Evolutionary conservation across 2,888 invertebrate genomes (phyloP).

Genomic region (Drosophila setosimentum): DNA sequence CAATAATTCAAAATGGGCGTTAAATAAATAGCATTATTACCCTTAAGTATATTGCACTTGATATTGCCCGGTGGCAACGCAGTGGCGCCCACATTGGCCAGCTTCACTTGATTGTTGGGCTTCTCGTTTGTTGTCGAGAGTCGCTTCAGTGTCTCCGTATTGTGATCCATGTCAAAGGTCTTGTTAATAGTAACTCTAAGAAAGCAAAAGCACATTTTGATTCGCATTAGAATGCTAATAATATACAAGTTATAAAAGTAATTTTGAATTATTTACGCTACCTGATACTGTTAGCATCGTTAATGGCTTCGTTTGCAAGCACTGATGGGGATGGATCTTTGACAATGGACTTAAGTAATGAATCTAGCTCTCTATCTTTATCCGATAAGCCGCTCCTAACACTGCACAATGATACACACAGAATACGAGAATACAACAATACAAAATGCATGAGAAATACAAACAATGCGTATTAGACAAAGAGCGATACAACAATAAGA

Average conservation of each 20-base stretch:
- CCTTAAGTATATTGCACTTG: conserved; percentile 97
- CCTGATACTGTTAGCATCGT: conserved; percentile 86
- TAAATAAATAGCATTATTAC: conserved; percentile 85
- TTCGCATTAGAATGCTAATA: neutral
- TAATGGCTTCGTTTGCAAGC: conserved; percentile 87
- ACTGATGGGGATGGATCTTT: conserved; percentile 88
- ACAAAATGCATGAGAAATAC: conserved; percentile 63
- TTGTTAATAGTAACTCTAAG: conserved; percentile 85
- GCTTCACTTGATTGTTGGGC: conserved; percentile 90
- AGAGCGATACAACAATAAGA: conserved; percentile 39
- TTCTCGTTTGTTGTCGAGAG: conserved; percentile 87
- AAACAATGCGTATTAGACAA: conserved; percentile 68
- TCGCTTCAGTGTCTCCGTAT: conserved; percentile 89
- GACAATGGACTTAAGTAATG: conserved; percentile 90
- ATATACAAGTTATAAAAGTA: neutral
- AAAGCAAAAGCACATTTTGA: conserved; percentile 7
- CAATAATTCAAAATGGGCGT: too few species aligned
- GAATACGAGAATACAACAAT: conserved; percentile 47
- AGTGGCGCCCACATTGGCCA: conserved; percentile 87
- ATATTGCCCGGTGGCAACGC: conserved; percentile 95
- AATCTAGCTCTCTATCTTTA: conserved; percentile 89
- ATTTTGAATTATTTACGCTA: conserved; percentile 76
- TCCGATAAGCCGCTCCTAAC: conserved; percentile 86
- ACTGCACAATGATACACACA: conserved; percentile 77
- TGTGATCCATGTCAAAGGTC: conserved; percentile 86